Conservation (phyloP, 2,113 vertebrate genomes). For the Otus sunia region DNA sequence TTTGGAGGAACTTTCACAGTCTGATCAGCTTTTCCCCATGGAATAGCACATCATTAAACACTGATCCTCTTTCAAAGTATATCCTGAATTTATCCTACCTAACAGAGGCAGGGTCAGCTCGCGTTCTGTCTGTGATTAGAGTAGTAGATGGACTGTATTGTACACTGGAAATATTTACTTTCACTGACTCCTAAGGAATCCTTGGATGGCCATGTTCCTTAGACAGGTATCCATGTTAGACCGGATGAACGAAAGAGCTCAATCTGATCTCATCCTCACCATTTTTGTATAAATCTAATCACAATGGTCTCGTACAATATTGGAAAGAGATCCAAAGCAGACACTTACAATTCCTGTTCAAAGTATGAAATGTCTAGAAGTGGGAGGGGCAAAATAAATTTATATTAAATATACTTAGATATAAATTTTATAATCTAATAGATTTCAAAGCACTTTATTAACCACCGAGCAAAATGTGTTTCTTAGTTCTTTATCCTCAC, state of each 20-base stretch:
- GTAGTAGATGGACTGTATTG: background rate
- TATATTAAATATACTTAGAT: background rate
- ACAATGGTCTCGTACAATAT: background rate
- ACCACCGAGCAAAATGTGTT: background rate
- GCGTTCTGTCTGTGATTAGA: background rate
- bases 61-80: background rate
- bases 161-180: background rate
- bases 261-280: background rate
- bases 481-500: background rate
- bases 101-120: background rate
- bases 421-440: background rate
- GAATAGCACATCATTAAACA: background rate
- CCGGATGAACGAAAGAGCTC: background rate
- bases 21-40: background rate
- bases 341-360: background rate
- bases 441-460: background rate
- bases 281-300: background rate
- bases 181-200: background rate
- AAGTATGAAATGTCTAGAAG: background rate
- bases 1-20: fast-evolving
- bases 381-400: background rate
- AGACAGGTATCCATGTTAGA: background rate
- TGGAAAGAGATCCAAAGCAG: background rate
- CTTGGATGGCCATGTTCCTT: background rate
- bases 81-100: background rate